phyloP scores from a whole-genome alignment of 2,888 invertebrate genomes.

The Lasioglossum oenotherae region DNA sequence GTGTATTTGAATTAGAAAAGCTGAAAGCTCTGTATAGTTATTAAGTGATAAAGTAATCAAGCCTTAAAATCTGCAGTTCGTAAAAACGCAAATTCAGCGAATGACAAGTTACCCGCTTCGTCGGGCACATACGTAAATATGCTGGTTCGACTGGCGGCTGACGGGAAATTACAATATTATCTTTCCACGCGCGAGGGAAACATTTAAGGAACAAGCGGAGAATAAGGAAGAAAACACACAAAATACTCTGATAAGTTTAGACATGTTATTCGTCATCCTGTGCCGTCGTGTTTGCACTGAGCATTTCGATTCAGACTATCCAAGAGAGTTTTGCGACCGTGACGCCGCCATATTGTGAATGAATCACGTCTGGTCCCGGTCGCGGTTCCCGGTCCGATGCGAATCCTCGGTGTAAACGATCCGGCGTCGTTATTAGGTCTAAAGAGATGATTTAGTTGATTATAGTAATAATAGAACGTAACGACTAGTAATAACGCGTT shows the following conservation, averaged over 20 bases:
- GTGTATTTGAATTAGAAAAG: slow-evolving; percentile 64
- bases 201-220: slow-evolving; percentile 3
- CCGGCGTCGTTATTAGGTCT: slow-evolving; percentile 47
- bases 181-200: background rate
- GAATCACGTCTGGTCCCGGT: background rate
- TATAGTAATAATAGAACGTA: slow-evolving; percentile 50
- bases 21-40: slow-evolving; percentile 56
- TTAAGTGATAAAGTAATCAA: slow-evolving; percentile 57
- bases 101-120: slow-evolving; percentile 8
- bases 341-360: slow-evolving; percentile 5
- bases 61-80: slow-evolving; percentile 36
- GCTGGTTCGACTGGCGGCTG: slow-evolving; percentile 12
- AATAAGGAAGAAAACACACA: slow-evolving; percentile 34
- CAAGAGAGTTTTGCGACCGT: slow-evolving; percentile 15
- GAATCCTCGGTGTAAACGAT: slow-evolving; percentile 51
- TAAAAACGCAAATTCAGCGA: slow-evolving; percentile 21
- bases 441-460: slow-evolving; percentile 40
- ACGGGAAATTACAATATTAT: background rate
- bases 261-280: slow-evolving; percentile 33
- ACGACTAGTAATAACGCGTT: slow-evolving; percentile 40
- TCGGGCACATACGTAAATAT: slow-evolving; percentile 4
- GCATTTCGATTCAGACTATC: slow-evolving; percentile 36
- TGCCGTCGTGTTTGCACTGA: slow-evolving; percentile 44
- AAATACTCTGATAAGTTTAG: slow-evolving; percentile 48
- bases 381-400: slow-evolving; percentile 8